A percentile compares a stretch with the other conserved stretches of the same genome.
phyloP scores from a whole-genome alignment of 2,888 invertebrate genomes.

The Tetramorium bicarinatum region DNA sequence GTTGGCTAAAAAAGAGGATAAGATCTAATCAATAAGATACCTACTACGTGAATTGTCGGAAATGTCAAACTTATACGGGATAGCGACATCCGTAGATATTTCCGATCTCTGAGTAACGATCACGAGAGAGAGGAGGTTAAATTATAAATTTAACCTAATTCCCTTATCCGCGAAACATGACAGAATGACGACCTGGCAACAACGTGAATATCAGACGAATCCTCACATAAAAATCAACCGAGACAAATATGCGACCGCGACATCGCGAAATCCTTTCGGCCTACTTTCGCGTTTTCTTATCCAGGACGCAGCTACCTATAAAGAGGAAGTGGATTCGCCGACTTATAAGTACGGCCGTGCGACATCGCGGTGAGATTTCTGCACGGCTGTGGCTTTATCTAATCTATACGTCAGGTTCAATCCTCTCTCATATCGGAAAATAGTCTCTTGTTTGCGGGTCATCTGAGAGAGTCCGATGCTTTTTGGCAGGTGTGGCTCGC shows the following conservation, averaged over 20 bases:
- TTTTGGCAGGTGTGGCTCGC: conserved; percentile 29
- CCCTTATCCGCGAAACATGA: conserved; percentile 14
- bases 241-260: conserved; percentile 30
- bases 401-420: conserved; percentile 33
- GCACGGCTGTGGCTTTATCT: conserved; percentile 32
- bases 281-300: conserved; percentile 42
- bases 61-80: not conserved
- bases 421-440: not conserved
- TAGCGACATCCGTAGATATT: not conserved
- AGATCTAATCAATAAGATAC: not conserved
- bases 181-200: not conserved
- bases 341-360: not conserved
- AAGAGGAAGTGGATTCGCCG: not conserved
- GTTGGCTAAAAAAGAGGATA: not conserved
- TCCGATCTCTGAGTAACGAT: conserved; percentile 15
- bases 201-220: conserved; percentile 32
- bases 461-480: conserved; percentile 15
- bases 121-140: not conserved
- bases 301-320: not conserved
- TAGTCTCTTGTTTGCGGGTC: conserved; percentile 17
- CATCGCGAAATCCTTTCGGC: conserved; percentile 42
- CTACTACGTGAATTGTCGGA: not conserved
- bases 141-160: conserved; percentile 23
- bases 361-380: conserved; percentile 25
- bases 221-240: conserved; percentile 29